A percentile compares a stretch with the other conserved stretches of the same genome.
Evolutionary conservation across 92 coral and sea anemone genomes (phyloP).

Genomic region (Porites cylindrica): DNA sequence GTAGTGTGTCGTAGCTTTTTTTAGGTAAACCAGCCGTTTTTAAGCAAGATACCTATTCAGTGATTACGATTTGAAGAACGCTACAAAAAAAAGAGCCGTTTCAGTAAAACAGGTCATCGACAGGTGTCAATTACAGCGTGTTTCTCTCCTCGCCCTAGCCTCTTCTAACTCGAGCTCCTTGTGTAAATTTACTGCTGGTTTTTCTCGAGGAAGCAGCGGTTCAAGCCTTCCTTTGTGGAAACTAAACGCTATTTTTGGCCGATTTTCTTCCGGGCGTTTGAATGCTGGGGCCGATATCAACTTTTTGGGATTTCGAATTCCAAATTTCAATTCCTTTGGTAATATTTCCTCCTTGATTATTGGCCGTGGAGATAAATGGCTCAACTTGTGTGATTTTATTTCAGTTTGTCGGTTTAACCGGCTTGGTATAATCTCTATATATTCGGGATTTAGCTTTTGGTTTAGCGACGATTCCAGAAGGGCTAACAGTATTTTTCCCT

Average conservation of each 20-base stretch:
- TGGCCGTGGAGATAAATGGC: neutral
- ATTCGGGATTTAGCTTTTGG: slow-evolving; percentile 21
- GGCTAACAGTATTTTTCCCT: slow-evolving; percentile 3
- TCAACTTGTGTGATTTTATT: neutral
- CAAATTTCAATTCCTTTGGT: slow-evolving; percentile 41
- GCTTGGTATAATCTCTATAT: slow-evolving; percentile 15
- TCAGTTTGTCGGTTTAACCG: neutral
- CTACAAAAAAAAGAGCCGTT: neutral
- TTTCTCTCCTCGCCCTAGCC: neutral
- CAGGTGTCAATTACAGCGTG: neutral
- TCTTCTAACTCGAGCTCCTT: slow-evolving; percentile 40
- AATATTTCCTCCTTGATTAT: neutral
- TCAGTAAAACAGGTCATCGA: neutral
- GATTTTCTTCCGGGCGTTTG: neutral
- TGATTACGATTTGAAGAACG: too few species aligned
- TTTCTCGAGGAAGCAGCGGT: slow-evolving; percentile 37
- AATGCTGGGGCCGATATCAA: neutral
- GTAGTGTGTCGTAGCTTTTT: too few species aligned
- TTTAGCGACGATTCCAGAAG: slow-evolving; percentile 28
- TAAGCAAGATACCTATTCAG: too few species aligned
- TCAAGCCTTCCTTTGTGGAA: slow-evolving; percentile 18
- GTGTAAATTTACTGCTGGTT: slow-evolving; percentile 50
- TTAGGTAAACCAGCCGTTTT: too few species aligned
- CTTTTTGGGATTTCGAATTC: slow-evolving; percentile 28
- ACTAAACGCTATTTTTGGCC: slow-evolving; percentile 3